Evolutionary conservation across 1,140 invertebrate genomes (phyloP).

Genomic region (Calliopsis andreniformis): DNA sequence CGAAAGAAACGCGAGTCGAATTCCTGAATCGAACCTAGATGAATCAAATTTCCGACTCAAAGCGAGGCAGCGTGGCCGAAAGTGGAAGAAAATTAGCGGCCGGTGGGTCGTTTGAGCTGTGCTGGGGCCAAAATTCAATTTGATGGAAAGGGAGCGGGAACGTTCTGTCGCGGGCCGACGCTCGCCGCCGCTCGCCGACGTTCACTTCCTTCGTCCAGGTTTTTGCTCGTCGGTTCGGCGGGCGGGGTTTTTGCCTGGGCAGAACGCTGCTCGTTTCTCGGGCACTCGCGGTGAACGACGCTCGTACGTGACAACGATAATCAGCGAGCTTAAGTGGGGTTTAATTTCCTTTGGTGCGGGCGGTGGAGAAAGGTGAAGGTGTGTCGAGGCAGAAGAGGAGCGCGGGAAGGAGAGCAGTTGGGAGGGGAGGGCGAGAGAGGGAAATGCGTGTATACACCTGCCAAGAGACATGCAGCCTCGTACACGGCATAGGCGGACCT

Average conservation of each 20-base stretch:
- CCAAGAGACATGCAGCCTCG: conserved; percentile 71
- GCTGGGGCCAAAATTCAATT: conserved; percentile 26
- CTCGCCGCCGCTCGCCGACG: neutral
- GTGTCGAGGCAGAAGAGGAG: conserved; percentile 8
- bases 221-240: conserved; percentile 48
- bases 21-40: conserved; percentile 17
- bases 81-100: neutral
- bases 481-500: conserved; percentile 59
- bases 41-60: conserved; percentile 18
- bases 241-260: conserved; percentile 56
- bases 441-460: conserved; percentile 75
- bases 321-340: conserved; percentile 76
- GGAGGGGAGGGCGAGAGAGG: conserved; percentile 36
- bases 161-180: conserved; percentile 2
- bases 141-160: conserved; percentile 24
- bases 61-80: neutral
- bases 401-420: conserved; percentile 13
- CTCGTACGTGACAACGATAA: conserved; percentile 78
- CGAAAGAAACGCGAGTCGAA: conserved; percentile 4
- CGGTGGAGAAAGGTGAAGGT: conserved; percentile 66
- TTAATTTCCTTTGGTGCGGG: conserved; percentile 78
- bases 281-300: conserved; percentile 50
- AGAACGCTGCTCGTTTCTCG: conserved; percentile 34
- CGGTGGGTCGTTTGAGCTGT: neutral
- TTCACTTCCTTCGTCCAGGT: conserved; percentile 3